Percentiles rank a stretch among this genome's conserved stretches.
phyloP scores from a whole-genome alignment of 1,140 invertebrate species.

The Aricia agestis region DNA sequence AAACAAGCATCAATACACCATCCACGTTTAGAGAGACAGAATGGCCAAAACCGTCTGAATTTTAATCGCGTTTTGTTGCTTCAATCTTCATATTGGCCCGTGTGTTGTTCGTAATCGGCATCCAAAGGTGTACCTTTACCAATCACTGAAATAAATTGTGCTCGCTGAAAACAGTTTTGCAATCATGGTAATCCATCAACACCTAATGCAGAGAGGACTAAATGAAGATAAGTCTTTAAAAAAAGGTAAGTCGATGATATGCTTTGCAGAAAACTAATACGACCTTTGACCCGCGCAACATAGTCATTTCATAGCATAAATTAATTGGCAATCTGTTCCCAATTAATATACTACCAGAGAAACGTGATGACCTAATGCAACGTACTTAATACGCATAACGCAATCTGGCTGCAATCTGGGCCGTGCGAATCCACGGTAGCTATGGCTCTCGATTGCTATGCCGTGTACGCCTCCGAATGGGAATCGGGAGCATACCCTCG shows the following conservation, averaged over 20 bases:
- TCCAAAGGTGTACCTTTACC: too few relatives aligned
- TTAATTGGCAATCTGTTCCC: neutral
- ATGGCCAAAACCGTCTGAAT: neutral
- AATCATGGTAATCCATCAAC: too few relatives aligned
- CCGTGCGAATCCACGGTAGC: constrained; percentile 36
- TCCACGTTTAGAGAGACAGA: neutral
- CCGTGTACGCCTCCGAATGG: constrained; percentile 26
- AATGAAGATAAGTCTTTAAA: too few relatives aligned
- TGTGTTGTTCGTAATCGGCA: too few relatives aligned
- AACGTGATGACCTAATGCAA: constrained; percentile 4
- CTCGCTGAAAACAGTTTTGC: too few relatives aligned
- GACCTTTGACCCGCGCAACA: neutral
- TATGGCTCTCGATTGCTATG: constrained; percentile 31
- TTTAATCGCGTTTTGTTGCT: neutral
- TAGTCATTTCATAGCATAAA: constrained; percentile 1
- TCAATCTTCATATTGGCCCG: too few relatives aligned
- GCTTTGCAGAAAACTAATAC: too few relatives aligned
- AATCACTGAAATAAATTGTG: too few relatives aligned
- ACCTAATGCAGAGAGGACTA: too few relatives aligned
- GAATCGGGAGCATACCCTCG: constrained; percentile 33
- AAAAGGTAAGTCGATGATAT: too few relatives aligned
- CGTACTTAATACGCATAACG: constrained; percentile 32
- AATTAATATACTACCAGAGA: neutral
- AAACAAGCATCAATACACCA: neutral
- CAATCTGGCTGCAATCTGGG: constrained; percentile 30